Evolutionary conservation across 1,140 invertebrate species (phyloP), one percentile per base, ranked within the genome.

Genomic region (Cydia pomonella): DNA sequence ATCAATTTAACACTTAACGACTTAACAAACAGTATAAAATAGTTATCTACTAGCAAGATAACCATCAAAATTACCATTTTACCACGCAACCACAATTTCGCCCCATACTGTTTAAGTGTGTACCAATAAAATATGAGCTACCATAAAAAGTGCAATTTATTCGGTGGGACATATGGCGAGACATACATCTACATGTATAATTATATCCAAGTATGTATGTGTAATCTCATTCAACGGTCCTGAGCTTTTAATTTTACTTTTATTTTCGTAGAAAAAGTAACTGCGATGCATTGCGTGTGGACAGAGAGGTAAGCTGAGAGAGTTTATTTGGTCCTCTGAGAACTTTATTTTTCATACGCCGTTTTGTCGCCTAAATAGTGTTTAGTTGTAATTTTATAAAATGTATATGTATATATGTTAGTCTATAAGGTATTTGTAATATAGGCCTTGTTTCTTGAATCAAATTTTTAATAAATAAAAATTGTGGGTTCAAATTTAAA

Each of bases 201-300:
- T 29, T 66, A 66, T 66, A 66, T 29, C 0, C 53, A 59, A 23
- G 53, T 59, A 59, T 23, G 21, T 18, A 29, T 21, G 63, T 33
- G 10, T 69, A 69, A 69, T 69, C 64, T 69, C 64, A 69, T 69
- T 69, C 64, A 69, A 41, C 64, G 64, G 64, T 69, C 33, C 64
- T 38, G 29, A 69, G 64, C n/a, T 33, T 69, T 69, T 69, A 69
- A 69, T 69, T 33, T 33, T 69, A 69, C 64, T 69, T 69, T 69
- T 69, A 69, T 69, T 69, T 69, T 69, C 25, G 64, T 69, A 69
- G 63, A 66, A 69, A 69, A 69, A 69, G 64, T 69, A 69, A 69
- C 25, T 29, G 63, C 63, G 18, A n/a, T 27, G 27, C 63, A 64
- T 64, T 69, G 64, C 64, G 64, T 69, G 64, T 33, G 27, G 6